Evolutionary conservation across 2,797 vertebrate genomes (phyloP), one percentile per base, ranked within the genome.

Genomic region (Lophotriccus pileatus): DNA sequence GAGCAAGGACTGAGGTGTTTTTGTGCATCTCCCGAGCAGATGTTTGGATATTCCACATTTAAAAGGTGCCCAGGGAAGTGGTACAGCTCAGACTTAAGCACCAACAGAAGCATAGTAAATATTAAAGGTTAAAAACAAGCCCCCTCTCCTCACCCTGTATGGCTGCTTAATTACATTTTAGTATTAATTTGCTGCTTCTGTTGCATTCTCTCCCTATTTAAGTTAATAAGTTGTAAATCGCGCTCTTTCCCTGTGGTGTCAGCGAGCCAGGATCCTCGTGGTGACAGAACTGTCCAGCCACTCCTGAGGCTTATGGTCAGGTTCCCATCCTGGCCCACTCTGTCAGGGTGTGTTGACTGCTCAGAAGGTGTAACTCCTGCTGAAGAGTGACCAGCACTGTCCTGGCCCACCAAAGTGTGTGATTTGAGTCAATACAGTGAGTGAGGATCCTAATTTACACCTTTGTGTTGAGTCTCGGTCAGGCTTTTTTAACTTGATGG

Each of bases 241-340:
- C 13, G 0, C 22, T 62, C 21, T 49, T 34, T 23, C 22, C 10
- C 0, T 2, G 0, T 1, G 4, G 3, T 22, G 75, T 44, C 41
- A 39, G 44, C 66, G 8, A 2, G 24, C 24, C 44, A 13, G n/a
- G 77, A 49, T 75, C 30, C 41, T 39, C 1, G 0, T 20, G 52
- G 60, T 0, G 1, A 5, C 47, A 49, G 53, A 36, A 2, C 37
- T 11, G 1, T 46, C 32, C 36, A 18, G 49, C 30, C 0, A 0
- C 28, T 27, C 10, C 50, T 2, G 0, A 14, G 19, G 52, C 50
- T 7, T 23, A 8, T 6, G 39, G 11, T 15, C 55, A 19, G 59
- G 36, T 32, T 74, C 24, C 16, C 5, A 3, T 19, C 62, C 87
- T 32, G 76, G 44, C 4, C 46, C 46, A 18, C n/a, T 46, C 39